Evolutionary conservation across 2,797 vertebrate genomes (phyloP).

Genomic region (Chelidonichthys spinosus): DNA sequence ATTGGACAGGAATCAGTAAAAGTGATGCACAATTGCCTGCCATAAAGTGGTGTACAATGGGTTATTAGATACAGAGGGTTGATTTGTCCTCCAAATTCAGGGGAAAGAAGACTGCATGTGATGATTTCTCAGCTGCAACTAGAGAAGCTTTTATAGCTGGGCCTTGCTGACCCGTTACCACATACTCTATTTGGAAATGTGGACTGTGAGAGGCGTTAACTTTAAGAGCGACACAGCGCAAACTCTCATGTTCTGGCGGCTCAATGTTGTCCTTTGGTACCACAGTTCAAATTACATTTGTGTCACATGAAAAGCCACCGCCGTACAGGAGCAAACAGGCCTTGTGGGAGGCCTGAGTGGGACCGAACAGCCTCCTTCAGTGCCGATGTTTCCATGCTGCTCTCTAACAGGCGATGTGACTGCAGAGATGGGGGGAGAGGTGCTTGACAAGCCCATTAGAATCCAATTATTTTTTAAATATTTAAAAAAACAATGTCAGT

Average conservation of each 20-base stretch:
- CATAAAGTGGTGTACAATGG: neutral
- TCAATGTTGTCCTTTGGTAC: neutral
- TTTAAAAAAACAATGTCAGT: constrained; percentile 18
- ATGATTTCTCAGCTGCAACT: neutral
- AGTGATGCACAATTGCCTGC: neutral
- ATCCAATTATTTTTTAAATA: constrained; percentile 52
- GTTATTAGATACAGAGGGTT: neutral
- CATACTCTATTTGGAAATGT: neutral
- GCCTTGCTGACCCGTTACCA: neutral
- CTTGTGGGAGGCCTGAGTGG: neutral
- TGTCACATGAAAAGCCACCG: neutral
- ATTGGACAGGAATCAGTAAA: too few relatives aligned
- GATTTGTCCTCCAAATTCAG: neutral
- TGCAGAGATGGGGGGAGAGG: constrained; percentile 16
- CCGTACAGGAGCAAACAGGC: neutral
- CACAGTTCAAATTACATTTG: neutral
- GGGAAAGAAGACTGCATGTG: neutral
- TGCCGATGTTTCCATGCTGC: neutral
- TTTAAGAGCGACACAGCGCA: neutral
- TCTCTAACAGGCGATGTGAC: neutral
- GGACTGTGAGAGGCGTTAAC: neutral
- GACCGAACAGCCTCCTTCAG: neutral
- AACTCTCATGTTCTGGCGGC: neutral
- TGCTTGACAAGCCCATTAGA: constrained; percentile 19
- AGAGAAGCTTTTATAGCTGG: neutral